Evolutionary conservation across 2,797 vertebrate species (phyloP).

Genomic region (Melanotaenia trifasciata): DNA sequence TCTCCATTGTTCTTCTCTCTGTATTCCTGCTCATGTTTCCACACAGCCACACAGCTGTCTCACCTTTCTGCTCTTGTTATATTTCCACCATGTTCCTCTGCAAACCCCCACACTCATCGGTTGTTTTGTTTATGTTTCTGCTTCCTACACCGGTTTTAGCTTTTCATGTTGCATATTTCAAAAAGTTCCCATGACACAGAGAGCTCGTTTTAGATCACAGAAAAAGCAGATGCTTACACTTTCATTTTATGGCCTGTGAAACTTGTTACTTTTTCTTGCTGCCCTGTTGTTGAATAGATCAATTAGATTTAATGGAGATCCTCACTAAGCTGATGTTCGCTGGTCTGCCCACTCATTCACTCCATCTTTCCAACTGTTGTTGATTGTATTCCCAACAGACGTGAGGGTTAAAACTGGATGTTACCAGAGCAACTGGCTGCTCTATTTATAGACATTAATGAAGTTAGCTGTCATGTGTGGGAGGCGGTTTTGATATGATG

Average conservation of each 20-base stretch:
- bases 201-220: conserved; percentile 12
- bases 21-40: background rate
- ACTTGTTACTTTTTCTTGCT: conserved; percentile 21
- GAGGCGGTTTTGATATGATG: conserved; percentile 36
- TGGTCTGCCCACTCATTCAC: conserved; percentile 46
- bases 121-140: conserved; percentile 10
- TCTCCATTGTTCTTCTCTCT: conserved; percentile 33
- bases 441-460: conserved; percentile 69
- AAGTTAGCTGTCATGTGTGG: conserved; percentile 48
- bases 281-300: conserved; percentile 63
- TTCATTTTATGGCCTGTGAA: conserved; percentile 4
- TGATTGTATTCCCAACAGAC: conserved; percentile 47
- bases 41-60: conserved; percentile 2
- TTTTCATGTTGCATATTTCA: conserved; percentile 15
- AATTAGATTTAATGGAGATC: conserved; percentile 64
- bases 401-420: conserved; percentile 35
- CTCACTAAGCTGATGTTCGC: conserved; percentile 58
- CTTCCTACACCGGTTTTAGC: conserved; percentile 14
- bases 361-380: conserved; percentile 56
- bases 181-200: conserved; percentile 9
- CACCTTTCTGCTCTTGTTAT: background rate
- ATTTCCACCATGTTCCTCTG: background rate
- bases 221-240: conserved; percentile 15
- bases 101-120: background rate
- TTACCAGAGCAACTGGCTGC: conserved; percentile 61